Evolutionary conservation across 2,113 vertebrate genomes (phyloP).

Genomic region (Osmerus eperlanus): DNA sequence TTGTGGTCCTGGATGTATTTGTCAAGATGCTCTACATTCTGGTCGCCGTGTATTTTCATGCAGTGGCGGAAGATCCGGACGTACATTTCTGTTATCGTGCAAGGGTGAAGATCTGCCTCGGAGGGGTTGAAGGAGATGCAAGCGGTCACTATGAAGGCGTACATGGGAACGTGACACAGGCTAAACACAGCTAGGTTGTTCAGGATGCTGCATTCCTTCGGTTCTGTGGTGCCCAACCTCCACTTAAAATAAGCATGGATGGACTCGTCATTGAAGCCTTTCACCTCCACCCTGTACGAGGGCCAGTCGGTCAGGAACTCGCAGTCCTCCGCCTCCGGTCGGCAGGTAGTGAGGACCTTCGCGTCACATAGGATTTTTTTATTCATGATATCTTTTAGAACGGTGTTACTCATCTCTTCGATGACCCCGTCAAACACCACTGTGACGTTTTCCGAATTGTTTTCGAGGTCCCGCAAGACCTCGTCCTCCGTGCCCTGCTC

Average conservation of each 20-base stretch:
- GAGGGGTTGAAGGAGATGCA: conserved; percentile 21
- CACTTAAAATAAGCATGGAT: conserved; percentile 32
- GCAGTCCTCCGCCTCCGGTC: conserved; percentile 31
- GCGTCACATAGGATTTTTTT: conserved; percentile 29
- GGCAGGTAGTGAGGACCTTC: conserved; percentile 35
- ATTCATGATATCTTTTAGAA: conserved; percentile 18
- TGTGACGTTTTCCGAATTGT: conserved; percentile 38
- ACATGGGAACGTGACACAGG: conserved; percentile 44
- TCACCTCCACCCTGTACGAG: conserved; percentile 36
- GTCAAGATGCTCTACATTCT: conserved; percentile 17
- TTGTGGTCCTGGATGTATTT: conserved; percentile 30
- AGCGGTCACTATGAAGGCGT: conserved; percentile 38
- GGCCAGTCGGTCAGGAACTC: conserved; percentile 33
- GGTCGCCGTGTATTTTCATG: conserved; percentile 12
- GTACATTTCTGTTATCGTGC: conserved; percentile 40
- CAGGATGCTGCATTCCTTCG: conserved; percentile 11
- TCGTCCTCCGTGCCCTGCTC: neutral
- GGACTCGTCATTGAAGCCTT: conserved; percentile 30
- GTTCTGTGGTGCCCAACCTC: conserved; percentile 21
- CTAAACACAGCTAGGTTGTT: conserved; percentile 34
- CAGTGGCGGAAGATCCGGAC: conserved; percentile 35
- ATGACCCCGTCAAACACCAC: conserved; percentile 39
- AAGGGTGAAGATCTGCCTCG: conserved; percentile 6
- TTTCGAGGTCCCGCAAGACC: conserved; percentile 26
- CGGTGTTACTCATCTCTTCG: conserved; percentile 12